Evolutionary conservation across 2,888 invertebrate genomes (phyloP), one percentile per base, ranked within the genome.

Genomic region (Axea sp.): DNA sequence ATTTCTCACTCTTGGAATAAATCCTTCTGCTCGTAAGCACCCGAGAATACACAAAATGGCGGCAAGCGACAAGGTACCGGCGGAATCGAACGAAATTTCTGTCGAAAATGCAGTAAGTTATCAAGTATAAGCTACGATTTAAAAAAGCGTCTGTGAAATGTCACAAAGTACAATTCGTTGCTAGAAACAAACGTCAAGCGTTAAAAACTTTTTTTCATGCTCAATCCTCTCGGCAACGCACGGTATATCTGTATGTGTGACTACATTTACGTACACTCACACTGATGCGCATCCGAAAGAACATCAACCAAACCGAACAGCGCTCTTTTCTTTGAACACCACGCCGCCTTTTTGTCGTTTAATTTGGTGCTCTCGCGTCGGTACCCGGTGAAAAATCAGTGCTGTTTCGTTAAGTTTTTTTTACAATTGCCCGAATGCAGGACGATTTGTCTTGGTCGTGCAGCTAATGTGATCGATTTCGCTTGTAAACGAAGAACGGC

Each of bases 1-100:
- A n/a, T n/a, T n/a, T n/a, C n/a, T n/a, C n/a, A n/a, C n/a, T n/a
- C n/a, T n/a, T n/a, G n/a, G n/a, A n/a, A n/a, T n/a, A n/a, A n/a
- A n/a, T n/a, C n/a, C n/a, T n/a, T n/a, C n/a, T n/a, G n/a, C n/a
- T n/a, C n/a, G n/a, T n/a, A n/a, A n/a, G n/a, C n/a, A n/a, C n/a
- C n/a, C n/a, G n/a, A n/a, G n/a, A n/a, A n/a, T n/a, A n/a, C n/a
- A n/a, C 67, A 73, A 73, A 55, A 73, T 67, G 73, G 73, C 73
- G 55, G 73, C 73, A 51, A 73, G 73, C 47, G 73, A 73, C 62
- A 53, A 67, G 47, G 53, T 55, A 45, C 73, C 67, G 73, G 73
- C 55, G 12, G 67, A 67, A 60, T 73, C 73, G 12, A 73, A 67
- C 49, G 55, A 73, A 11, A 67, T 67, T 11, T 17, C 60, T n/a